phyloP scores from a whole-genome alignment of 37 sponge, comb jelly and placozoan genomes.

The Diacarnus erythraeanus region DNA sequence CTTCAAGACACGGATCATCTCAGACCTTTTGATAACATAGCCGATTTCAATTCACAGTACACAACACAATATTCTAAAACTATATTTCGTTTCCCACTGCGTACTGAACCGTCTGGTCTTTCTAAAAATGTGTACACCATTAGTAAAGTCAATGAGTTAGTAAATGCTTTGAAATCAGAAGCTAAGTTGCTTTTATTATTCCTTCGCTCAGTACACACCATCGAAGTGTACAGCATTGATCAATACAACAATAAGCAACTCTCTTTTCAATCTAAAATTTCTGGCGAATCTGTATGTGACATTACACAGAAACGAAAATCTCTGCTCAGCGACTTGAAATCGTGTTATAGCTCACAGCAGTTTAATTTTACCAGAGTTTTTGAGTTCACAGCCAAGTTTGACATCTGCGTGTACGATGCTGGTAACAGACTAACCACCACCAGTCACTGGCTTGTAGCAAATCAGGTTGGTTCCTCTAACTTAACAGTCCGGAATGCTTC shows the following conservation, averaged over 20 bases:
- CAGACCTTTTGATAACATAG: slow-evolving; percentile 37
- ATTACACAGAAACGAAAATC: background rate
- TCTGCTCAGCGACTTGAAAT: background rate
- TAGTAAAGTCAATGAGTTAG: slow-evolving; percentile 17
- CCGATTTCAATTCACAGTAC: slow-evolving; percentile 24
- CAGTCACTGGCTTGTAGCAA: slow-evolving; percentile 41
- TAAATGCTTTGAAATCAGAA: slow-evolving; percentile 25
- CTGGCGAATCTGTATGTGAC: background rate
- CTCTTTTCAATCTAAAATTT: slow-evolving; percentile 6
- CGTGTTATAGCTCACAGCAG: background rate
- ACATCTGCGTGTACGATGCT: slow-evolving; percentile 6
- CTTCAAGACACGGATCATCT: slow-evolving; percentile 5
- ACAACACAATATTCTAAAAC: slow-evolving; percentile 33
- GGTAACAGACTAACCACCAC: background rate
- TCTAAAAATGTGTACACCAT: slow-evolving; percentile 36
- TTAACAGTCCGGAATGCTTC: background rate
- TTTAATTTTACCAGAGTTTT: background rate
- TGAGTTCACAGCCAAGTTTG: slow-evolving; percentile 9
- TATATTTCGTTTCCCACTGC: slow-evolving; percentile 78
- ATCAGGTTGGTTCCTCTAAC: slow-evolving; percentile 20
- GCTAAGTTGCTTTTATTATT: slow-evolving; percentile 54
- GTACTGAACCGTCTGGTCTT: slow-evolving; percentile 37
- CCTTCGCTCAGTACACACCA: slow-evolving; percentile 34
- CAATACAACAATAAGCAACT: background rate
- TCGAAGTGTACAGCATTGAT: slow-evolving; percentile 47